phyloP scores from a whole-genome alignment of 2,113 vertebrate species.

The Martes martes region DNA sequence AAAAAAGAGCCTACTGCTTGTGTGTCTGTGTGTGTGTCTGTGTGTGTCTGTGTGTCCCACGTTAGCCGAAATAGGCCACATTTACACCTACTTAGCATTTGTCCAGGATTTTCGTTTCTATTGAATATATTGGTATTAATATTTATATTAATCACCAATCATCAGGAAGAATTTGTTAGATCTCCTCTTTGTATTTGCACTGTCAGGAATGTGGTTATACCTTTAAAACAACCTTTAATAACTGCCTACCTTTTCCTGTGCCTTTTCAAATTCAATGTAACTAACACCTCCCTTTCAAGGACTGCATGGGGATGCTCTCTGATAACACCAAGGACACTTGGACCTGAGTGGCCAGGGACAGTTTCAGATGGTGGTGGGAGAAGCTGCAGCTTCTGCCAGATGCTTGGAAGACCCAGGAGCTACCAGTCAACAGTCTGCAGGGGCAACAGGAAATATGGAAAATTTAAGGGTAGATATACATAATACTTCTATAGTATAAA shows the following conservation, averaged over 20 bases:
- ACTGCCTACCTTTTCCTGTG: neutral
- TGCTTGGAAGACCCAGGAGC: neutral
- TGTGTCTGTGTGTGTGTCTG: neutral
- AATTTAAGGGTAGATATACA: neutral
- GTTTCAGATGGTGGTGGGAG: neutral
- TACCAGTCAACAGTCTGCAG: neutral
- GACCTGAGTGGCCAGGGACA: too few relatives aligned
- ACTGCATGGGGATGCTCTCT: neutral
- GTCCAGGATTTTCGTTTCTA: neutral
- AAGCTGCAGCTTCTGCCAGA: neutral
- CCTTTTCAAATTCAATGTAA: neutral
- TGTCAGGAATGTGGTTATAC: neutral
- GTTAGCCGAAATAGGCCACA: neutral
- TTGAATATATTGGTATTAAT: neutral
- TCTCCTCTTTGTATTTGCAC: neutral
- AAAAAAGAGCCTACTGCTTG: neutral
- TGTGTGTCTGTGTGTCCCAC: neutral
- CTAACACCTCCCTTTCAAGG: neutral
- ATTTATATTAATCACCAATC: neutral
- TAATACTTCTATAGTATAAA: neutral
- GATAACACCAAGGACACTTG: neutral
- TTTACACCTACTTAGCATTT: neutral
- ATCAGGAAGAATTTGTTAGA: neutral
- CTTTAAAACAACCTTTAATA: neutral
- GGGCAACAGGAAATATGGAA: neutral